These are phyloP conservation scores for Plagiodera versicolora DNA, from an alignment of 2,888 invertebrate species.

Conservation along the genomic window DNA sequence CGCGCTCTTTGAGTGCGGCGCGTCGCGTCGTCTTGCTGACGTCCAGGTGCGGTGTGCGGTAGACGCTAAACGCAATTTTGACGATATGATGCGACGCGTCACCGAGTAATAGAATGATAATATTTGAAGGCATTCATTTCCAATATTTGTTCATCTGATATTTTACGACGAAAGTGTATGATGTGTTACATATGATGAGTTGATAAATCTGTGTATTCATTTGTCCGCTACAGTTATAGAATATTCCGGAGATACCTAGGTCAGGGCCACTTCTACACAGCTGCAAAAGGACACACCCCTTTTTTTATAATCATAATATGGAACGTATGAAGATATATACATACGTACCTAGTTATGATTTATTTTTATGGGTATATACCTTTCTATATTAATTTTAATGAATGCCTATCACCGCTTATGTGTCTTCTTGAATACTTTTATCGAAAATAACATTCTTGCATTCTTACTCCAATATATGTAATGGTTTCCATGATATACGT, in stretches of 20 bases:
- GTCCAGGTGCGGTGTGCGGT: constrained; percentile 50
- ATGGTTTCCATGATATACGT: too few relatives aligned
- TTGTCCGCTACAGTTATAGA: background rate
- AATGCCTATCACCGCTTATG: background rate
- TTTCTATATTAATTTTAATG: constrained; percentile 1
- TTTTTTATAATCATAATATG: constrained; percentile 11
- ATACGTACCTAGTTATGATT: background rate
- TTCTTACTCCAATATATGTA: too few relatives aligned
- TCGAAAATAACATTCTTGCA: too few relatives aligned
- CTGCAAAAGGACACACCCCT: constrained; percentile 24
- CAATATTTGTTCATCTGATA: background rate
- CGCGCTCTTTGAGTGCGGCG: constrained; percentile 47
- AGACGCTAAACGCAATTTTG: constrained; percentile 36
- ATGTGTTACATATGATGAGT: constrained; percentile 1
- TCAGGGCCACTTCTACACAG: constrained; percentile 28
- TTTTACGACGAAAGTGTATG: background rate
- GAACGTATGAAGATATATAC: constrained; percentile 8
- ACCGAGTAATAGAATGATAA: constrained; percentile 27
- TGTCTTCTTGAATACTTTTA: too few relatives aligned
- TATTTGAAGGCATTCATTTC: background rate
- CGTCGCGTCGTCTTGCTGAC: constrained; percentile 45
- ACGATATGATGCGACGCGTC: constrained; percentile 30
- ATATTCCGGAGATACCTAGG: constrained; percentile 12
- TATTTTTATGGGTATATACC: background rate
- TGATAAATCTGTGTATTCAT: constrained; percentile 25